A percentile compares a stretch with the other conserved stretches of the same genome.
Conservation (phyloP, 1,140 invertebrate species). For the Saccostrea glomerata region DNA sequence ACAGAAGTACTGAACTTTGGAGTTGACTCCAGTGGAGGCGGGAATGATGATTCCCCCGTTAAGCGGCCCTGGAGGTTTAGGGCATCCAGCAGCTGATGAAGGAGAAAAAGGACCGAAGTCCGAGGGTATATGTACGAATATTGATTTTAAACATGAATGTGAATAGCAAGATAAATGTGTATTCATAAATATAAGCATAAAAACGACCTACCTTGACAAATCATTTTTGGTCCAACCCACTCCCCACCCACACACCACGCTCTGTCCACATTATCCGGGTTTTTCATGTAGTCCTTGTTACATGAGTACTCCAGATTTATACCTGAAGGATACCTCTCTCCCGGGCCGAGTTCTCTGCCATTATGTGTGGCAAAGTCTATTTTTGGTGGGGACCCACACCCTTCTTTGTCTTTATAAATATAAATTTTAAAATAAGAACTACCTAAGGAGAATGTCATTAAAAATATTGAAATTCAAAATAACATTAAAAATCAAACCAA, state of each 20-base stretch:
- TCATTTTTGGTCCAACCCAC: slow-evolving; percentile 97
- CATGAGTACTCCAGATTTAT: slow-evolving; percentile 64
- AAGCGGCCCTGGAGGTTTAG: slow-evolving; percentile 53
- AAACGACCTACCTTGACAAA: slow-evolving; percentile 89
- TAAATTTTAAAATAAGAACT: not conserved
- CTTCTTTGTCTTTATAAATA: slow-evolving; percentile 60
- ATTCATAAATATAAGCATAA: no score
- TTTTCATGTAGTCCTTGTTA: slow-evolving; percentile 57
- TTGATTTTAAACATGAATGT: no score
- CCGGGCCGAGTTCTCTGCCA: slow-evolving; percentile 26
- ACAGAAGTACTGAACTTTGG: slow-evolving; percentile 61
- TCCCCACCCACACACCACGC: slow-evolving; percentile 93
- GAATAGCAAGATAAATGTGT: no score
- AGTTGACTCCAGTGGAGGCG: slow-evolving; percentile 53
- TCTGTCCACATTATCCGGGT: slow-evolving; percentile 72
- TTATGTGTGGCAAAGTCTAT: slow-evolving; percentile 64
- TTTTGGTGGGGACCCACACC: slow-evolving; percentile 60
- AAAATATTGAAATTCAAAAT: no score
- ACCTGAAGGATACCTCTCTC: slow-evolving; percentile 57
- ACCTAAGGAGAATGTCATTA: no score
- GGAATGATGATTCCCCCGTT: slow-evolving; percentile 59
- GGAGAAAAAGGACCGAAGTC: not conserved
- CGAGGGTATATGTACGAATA: not conserved
- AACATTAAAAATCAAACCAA: no score
- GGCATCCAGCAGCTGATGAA: slow-evolving; percentile 62